These are phyloP conservation scores for Capitulum mitella DNA, from an alignment of 2,888 invertebrate genomes.

Conservation along the genomic window DNA sequence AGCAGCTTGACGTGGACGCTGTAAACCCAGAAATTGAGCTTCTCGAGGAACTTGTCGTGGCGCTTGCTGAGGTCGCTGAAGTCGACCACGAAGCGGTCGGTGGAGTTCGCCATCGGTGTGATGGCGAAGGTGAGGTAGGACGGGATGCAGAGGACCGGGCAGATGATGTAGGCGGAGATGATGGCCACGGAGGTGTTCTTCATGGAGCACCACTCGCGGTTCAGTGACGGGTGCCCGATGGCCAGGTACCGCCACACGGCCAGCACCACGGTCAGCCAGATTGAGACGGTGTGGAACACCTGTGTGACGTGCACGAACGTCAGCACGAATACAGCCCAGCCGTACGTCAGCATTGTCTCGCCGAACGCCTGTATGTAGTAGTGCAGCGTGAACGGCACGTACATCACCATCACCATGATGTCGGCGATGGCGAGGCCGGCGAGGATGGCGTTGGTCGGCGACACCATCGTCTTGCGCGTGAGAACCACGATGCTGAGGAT, in stretches of 20 bases:
- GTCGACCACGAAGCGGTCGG: slow-evolving; percentile 50
- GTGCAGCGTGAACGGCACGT: slow-evolving; percentile 80
- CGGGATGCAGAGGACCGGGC: slow-evolving; percentile 35
- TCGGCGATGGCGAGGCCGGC: slow-evolving; percentile 88
- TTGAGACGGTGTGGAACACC: slow-evolving; percentile 79
- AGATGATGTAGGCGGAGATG: slow-evolving; percentile 54
- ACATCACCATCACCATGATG: slow-evolving; percentile 79
- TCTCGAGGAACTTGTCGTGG: too few relatives aligned
- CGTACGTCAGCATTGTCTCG: slow-evolving; percentile 57
- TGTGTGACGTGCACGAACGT: slow-evolving; percentile 86
- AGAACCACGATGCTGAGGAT: slow-evolving; percentile 85
- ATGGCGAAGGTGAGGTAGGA: slow-evolving; percentile 34
- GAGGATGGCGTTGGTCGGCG: slow-evolving; percentile 84
- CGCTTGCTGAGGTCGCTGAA: too few relatives aligned
- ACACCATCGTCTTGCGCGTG: slow-evolving; percentile 79
- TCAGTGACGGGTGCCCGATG: slow-evolving; percentile 71
- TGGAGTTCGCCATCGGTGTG: slow-evolving; percentile 22
- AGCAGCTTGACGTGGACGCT: too few relatives aligned
- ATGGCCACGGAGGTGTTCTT: slow-evolving; percentile 67
- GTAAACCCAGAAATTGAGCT: too few relatives aligned
- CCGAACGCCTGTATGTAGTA: slow-evolving; percentile 55
- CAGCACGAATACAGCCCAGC: slow-evolving; percentile 75
- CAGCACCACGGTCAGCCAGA: slow-evolving; percentile 83
- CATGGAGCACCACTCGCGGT: slow-evolving; percentile 73
- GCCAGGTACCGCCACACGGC: slow-evolving; percentile 89